These are phyloP conservation scores for Neodontobutis hainanensis DNA, from an alignment of 2,113 vertebrate genomes.

Conservation along the genomic window DNA sequence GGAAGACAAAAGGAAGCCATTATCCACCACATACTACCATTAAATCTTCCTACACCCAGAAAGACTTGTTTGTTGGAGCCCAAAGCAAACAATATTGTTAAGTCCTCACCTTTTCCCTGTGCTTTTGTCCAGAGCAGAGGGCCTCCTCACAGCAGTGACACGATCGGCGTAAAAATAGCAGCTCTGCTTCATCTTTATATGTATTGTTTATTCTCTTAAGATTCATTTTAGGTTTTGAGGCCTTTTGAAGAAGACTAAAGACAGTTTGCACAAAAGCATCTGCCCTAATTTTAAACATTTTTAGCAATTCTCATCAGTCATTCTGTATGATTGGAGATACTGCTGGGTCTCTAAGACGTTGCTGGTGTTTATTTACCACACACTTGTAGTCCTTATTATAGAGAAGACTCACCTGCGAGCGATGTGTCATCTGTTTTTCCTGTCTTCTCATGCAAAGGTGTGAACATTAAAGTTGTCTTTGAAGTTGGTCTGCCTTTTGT, in stretches of 20 bases:
- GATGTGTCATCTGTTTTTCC: conserved; percentile 46
- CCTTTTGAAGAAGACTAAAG: conserved; percentile 45
- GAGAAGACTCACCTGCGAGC: conserved; percentile 32
- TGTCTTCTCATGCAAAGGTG: conserved; percentile 45
- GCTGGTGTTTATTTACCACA: conserved; percentile 9
- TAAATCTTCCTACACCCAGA: conserved; percentile 2
- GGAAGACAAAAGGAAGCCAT: conserved; percentile 25
- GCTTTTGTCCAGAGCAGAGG: conserved; percentile 21
- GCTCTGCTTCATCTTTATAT: conserved; percentile 16
- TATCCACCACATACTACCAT: conserved; percentile 15
- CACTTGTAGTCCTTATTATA: conserved; percentile 39
- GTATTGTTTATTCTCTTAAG: conserved; percentile 31
- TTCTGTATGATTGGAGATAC: conserved; percentile 10
- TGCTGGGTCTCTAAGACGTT: conserved; percentile 13
- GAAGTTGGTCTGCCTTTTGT: conserved; percentile 37
- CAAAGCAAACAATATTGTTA: neutral
- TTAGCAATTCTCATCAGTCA: conserved; percentile 4
- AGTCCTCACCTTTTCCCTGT: neutral
- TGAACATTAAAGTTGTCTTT: conserved; percentile 66
- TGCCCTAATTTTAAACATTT: conserved; percentile 10
- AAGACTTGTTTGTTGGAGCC: neutral
- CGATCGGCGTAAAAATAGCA: conserved; percentile 22
- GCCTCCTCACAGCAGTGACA: conserved; percentile 6
- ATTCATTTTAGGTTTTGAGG: conserved; percentile 28
- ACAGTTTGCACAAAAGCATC: conserved; percentile 38